Evolutionary conservation across 2,888 invertebrate species (phyloP), one percentile per base, ranked within the genome.

Genomic region (Leistus spinibarbis): DNA sequence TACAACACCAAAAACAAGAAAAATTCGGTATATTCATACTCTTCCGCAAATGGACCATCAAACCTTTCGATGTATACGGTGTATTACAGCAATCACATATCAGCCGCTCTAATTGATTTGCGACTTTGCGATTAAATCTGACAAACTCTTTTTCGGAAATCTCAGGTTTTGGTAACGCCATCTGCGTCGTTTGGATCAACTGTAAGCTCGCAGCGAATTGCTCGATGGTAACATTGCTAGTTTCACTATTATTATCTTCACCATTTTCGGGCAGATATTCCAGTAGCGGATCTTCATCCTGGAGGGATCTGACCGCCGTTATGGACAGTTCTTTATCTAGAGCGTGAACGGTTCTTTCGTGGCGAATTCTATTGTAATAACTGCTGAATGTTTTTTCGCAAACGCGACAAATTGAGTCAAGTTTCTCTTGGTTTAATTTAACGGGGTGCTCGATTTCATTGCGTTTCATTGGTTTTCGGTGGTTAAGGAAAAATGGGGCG

Each of bases 1-100:
- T 85, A 76, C 90, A 89, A 80, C 90, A 90, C 80, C 89, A 89
- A 79, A 90, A 90, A 79, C 90, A 90, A 0, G 90, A 90, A 79
- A 89, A 90, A 79, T 89, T 88, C n/a, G 68, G 63, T n/a, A 75
- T 27, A 17, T 16, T 24, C 0, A 69, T 22, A 17, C 22, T 63
- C 63, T 69, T 75, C 3, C n/a, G 2, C 13, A 86, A 79, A 80
- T 86, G 86, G 1, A 81, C 82, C 23, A 84, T 77, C 9, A 86
- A 71, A 13, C 83, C 81, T 77, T 83, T 84, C 40, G 82, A 66
- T 7, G 82, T 82, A 82, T 83, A 1, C 77, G 75, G 13, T 82
- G 24, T 81, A n/a, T 82, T 82, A 76, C 85, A 85, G 71, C 85
- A 85, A 1, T 83, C 83, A 76, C 86, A 86, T 4, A 77, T 77